Evolutionary conservation across 2,888 invertebrate species (phyloP), one percentile per base, ranked within the genome.

Genomic region (Meta bourneti): DNA sequence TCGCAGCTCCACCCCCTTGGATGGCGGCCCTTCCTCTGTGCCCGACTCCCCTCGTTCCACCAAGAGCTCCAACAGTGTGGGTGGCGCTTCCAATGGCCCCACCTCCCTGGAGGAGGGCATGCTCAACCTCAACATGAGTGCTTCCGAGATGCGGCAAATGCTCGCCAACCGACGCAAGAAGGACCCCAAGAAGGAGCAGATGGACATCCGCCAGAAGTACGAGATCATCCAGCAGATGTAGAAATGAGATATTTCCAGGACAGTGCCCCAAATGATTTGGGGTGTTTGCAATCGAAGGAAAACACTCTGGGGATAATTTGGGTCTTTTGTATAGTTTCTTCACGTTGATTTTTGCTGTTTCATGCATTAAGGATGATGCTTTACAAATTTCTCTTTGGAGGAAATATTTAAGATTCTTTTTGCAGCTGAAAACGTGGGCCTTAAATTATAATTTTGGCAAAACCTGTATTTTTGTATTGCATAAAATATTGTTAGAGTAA

Each of bases 191-290:
- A 98, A 97, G 95, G 97, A 98, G 94, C 96, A 97, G 81, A 97
- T 98, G 96, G 98, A 98, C 96, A 97, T 98, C 94, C 97, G 97
- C 95, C 97, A 98, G 96, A 98, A 98, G 96, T 98, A 98, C 95
- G 98, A 98, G 95, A 98, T 98, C 95, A 97, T 98, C 94, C 98
- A 98, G 95, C 98, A 98, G 96, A 96, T 98, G 95, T 98, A 96
- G 94, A 93, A 20, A 20, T 11, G 72, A n/a, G n/a, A n/a, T n/a
- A n/a, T 19, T 8, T 19, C 20, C 20, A 19, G 71, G 71, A 69
- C 16, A 13, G 1, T 5, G 16, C 34, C 34, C 34, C 11, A 1
- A 69, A 69, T 69, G 69, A 69, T 11, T 34, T 34, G 34, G 1
- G 1, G 34, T 34, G 34, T 34, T 34, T 34, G 34, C 34, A 4